phyloP scores from a whole-genome alignment of 1,140 invertebrate genomes.

The Bathynomus jamesi region DNA sequence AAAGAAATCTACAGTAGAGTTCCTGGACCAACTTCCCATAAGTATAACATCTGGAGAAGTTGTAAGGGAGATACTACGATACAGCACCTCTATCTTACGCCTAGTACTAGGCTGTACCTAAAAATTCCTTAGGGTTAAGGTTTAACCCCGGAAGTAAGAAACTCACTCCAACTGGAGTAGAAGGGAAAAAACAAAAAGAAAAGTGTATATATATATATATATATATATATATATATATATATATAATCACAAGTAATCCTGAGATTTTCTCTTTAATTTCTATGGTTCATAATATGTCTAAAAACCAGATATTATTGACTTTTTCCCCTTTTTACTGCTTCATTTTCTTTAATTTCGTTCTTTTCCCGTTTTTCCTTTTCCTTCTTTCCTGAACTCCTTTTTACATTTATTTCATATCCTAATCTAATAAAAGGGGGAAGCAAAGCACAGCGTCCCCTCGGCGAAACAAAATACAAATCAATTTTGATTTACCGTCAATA shows the following conservation, averaged over 20 bases:
- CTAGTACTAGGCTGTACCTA: no score
- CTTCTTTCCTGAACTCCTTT: background rate
- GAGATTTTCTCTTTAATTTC: background rate
- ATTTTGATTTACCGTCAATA: background rate
- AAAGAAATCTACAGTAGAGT: no score
- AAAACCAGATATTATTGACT: no score
- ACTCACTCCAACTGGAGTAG: no score
- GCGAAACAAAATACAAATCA: background rate
- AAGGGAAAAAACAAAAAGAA: no score
- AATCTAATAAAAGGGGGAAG: background rate
- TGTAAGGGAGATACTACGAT: no score
- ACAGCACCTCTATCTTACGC: no score
- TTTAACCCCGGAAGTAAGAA: no score
- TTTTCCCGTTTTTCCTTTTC: background rate
- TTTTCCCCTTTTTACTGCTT: background rate
- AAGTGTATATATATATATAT: constrained; percentile 5
- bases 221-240: constrained; percentile 6
- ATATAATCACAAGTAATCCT: background rate
- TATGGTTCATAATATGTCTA: no score
- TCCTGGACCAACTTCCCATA: no score
- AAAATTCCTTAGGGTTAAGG: no score
- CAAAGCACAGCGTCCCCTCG: background rate
- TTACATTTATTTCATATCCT: constrained; percentile 1
- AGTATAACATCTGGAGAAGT: no score
- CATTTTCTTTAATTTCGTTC: background rate